A percentile compares a stretch with the other conserved stretches of the same genome.
Conservation (phyloP, 2,113 vertebrate genomes). For the Thomomys bottae region DNA sequence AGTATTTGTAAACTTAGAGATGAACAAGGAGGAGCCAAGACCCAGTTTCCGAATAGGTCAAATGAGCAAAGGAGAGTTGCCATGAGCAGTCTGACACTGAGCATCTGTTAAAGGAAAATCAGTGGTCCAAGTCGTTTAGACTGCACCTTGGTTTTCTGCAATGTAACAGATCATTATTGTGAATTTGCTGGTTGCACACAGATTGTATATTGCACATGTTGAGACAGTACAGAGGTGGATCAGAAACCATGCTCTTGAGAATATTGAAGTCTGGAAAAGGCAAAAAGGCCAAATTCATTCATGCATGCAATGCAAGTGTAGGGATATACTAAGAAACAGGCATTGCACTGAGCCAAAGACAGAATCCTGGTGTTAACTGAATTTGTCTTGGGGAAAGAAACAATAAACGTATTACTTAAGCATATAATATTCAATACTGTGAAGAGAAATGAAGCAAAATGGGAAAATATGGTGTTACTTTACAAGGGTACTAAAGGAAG, state of each 20-base stretch:
- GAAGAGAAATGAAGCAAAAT: neutral
- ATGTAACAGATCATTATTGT: neutral
- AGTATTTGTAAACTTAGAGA: slow-evolving; percentile 39
- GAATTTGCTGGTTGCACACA: neutral
- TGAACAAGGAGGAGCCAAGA: slow-evolving; percentile 45
- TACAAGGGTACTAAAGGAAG: neutral
- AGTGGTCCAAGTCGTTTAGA: slow-evolving; percentile 24
- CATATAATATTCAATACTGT: neutral
- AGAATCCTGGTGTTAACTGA: neutral
- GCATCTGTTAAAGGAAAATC: neutral
- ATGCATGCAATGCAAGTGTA: neutral
- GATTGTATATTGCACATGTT: neutral
- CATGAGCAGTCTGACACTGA: neutral
- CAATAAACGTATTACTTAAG: neutral
- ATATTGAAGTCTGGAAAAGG: neutral
- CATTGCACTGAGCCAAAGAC: neutral
- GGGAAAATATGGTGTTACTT: neutral
- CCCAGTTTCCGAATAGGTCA: slow-evolving; percentile 28
- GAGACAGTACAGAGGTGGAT: neutral
- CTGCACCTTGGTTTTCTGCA: neutral
- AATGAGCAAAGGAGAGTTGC: slow-evolving; percentile 19
- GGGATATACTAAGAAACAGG: neutral
- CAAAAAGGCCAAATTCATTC: neutral
- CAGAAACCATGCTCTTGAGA: neutral
- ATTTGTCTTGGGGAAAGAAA: neutral